These are phyloP conservation scores for Gila orcuttii DNA, from an alignment of 2,113 vertebrate genomes.

Conservation along the genomic window DNA sequence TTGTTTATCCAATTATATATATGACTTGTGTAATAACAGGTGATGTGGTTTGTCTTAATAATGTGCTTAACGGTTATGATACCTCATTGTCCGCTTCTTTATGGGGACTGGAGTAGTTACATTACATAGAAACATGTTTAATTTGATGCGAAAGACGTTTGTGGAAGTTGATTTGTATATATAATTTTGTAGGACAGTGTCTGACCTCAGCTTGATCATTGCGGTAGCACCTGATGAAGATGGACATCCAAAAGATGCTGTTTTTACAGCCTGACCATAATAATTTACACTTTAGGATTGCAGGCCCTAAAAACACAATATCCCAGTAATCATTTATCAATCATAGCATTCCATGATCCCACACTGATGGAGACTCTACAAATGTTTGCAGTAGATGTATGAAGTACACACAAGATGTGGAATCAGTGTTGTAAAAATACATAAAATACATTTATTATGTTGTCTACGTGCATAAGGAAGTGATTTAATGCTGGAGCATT, in stretches of 20 bases:
- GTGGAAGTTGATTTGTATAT: background rate
- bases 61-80: slow-evolving; percentile 52
- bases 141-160: slow-evolving; percentile 31
- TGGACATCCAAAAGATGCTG: background rate
- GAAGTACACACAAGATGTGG: slow-evolving; percentile 1
- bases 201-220: background rate
- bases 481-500: slow-evolving; percentile 5
- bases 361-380: slow-evolving; percentile 2
- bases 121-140: slow-evolving; percentile 4
- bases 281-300: slow-evolving; percentile 19
- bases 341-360: slow-evolving; percentile 27
- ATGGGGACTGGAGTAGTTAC: slow-evolving; percentile 35
- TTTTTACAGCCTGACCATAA: background rate
- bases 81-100: slow-evolving; percentile 40
- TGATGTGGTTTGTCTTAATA: slow-evolving; percentile 61
- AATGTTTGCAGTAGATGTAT: slow-evolving; percentile 23
- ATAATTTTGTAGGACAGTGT: background rate
- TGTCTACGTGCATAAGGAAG: slow-evolving; percentile 19
- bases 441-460: slow-evolving; percentile 18
- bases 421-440: slow-evolving; percentile 12
- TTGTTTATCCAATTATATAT: slow-evolving; percentile 54
- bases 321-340: slow-evolving; percentile 21
- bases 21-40: slow-evolving; percentile 55
- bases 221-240: slow-evolving; percentile 8
- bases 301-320: slow-evolving; percentile 3